Evolutionary conservation across 2,888 invertebrate species (phyloP).

Genomic region (Aproaerema taeniolella): DNA sequence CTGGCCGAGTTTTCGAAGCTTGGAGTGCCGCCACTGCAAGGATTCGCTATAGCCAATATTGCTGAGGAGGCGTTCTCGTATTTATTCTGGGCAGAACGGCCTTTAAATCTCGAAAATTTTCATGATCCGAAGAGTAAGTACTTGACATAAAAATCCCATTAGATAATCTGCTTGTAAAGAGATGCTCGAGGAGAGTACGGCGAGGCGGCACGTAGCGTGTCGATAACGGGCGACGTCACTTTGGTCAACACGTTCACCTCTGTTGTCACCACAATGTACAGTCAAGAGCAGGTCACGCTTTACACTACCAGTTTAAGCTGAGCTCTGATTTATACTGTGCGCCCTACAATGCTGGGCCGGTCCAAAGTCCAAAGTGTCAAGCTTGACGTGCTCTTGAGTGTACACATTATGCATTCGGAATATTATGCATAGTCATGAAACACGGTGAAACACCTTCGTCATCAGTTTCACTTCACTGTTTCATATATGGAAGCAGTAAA

Average conservation of each 20-base stretch:
- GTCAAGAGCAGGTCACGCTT: neutral
- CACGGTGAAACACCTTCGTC: no score
- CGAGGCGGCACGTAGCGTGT: neutral
- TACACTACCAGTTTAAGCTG: neutral
- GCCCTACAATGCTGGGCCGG: no score
- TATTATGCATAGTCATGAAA: no score
- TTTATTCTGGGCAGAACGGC: slow-evolving; percentile 39
- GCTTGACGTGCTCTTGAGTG: no score
- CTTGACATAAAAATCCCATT: slow-evolving; percentile 11
- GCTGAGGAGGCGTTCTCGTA: slow-evolving; percentile 34
- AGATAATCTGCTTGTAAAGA: slow-evolving; percentile 7
- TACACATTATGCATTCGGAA: no score
- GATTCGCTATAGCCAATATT: slow-evolving; percentile 32
- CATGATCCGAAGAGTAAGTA: slow-evolving; percentile 44
- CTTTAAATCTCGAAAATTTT: slow-evolving; percentile 32
- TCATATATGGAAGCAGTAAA: no score
- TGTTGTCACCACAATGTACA: no score
- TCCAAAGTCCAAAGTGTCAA: no score
- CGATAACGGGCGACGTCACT: no score
- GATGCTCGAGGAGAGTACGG: neutral
- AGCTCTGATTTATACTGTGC: no score
- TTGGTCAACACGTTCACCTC: no score
- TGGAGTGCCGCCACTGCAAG: slow-evolving; percentile 43
- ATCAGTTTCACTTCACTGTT: no score
- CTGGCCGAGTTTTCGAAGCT: slow-evolving; percentile 36